Evolutionary conservation across 2,888 invertebrate genomes (phyloP).

Genomic region (Chloroclystis v-ata): DNA sequence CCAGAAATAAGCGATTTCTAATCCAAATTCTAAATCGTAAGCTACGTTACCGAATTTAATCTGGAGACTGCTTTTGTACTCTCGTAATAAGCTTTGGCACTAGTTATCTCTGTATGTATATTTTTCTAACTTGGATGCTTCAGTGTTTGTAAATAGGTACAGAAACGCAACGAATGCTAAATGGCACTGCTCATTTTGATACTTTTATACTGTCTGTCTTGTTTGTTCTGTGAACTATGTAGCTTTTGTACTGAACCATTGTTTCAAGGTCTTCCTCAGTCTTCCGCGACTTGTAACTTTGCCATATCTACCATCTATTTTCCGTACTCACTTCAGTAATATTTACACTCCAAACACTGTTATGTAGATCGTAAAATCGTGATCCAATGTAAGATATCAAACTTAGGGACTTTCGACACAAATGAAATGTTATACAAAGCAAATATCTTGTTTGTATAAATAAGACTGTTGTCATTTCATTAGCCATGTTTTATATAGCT

Average conservation of each 20-base stretch:
- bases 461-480: conserved; percentile 66
- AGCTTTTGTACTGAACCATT: conserved; percentile 29
- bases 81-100: conserved; percentile 71
- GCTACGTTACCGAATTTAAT: conserved; percentile 79
- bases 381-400: conserved; percentile 11
- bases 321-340: conserved; percentile 20
- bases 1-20: conserved; percentile 82
- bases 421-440: conserved; percentile 14
- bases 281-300: conserved; percentile 47
- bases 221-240: conserved; percentile 28
- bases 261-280: conserved; percentile 63
- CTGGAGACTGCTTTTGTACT: conserved; percentile 80
- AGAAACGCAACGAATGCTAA: conserved; percentile 51
- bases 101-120: conserved; percentile 64
- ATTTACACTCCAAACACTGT: conserved; percentile 15
- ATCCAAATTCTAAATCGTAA: conserved; percentile 54
- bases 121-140: conserved; percentile 66
- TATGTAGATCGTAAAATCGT: conserved; percentile 11
- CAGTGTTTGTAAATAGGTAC: conserved; percentile 59
- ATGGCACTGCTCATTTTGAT: conserved; percentile 66
- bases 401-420: background rate
- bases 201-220: conserved; percentile 66
- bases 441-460: conserved; percentile 39
- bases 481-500: conserved; percentile 70
- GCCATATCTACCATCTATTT: conserved; percentile 30